Evolutionary conservation across 2,113 vertebrate species (phyloP).

Genomic region (Eonycteris spelaea): DNA sequence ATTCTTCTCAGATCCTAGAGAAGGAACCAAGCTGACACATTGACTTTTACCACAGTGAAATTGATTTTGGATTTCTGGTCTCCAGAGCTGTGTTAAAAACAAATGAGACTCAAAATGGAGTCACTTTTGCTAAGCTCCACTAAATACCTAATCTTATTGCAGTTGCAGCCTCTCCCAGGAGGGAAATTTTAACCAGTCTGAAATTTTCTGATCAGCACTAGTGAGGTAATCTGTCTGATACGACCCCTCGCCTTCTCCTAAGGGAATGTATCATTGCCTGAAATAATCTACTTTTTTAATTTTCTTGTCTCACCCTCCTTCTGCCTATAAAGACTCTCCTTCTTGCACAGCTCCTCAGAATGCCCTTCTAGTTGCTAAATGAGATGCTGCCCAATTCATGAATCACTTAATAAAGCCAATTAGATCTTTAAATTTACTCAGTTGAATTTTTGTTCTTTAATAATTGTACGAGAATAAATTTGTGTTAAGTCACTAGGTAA

Average conservation of each 20-base stretch:
- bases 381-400: background rate
- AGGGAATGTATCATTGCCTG: background rate
- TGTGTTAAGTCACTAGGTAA: background rate
- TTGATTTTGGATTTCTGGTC: background rate
- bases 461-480: background rate
- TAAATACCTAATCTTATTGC: background rate
- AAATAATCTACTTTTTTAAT: no score
- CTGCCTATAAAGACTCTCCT: background rate
- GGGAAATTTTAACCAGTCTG: background rate
- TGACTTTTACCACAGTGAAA: background rate
- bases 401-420: background rate
- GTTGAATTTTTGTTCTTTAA: background rate
- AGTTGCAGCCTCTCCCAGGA: background rate
- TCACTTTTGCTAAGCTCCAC: background rate
- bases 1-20: background rate
- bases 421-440: background rate
- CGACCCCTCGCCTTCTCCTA: background rate
- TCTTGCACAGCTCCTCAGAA: no score
- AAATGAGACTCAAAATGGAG: background rate
- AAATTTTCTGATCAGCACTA: background rate
- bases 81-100: background rate
- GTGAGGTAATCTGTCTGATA: background rate
- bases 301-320: background rate
- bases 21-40: background rate
- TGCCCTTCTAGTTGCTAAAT: no score